These are phyloP conservation scores for Oreocharis arfaki DNA, from an alignment of 2,113 vertebrate species.

Conservation along the genomic window DNA sequence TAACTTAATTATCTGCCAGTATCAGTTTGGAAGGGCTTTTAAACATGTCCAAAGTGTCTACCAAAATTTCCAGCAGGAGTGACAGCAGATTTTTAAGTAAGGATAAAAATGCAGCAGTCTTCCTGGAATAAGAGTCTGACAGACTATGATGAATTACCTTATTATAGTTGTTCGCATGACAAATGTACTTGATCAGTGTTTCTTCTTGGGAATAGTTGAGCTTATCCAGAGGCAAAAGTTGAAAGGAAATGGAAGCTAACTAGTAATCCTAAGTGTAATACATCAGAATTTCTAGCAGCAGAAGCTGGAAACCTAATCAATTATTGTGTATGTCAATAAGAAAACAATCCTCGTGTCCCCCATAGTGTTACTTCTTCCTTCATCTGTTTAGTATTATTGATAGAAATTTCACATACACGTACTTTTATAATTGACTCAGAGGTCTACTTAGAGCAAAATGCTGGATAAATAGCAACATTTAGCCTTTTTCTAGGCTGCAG, in stretches of 20 bases:
- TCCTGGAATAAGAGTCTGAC: slow-evolving; percentile 73
- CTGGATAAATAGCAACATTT: background rate
- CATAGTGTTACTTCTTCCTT: background rate
- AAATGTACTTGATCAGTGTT: slow-evolving; percentile 78
- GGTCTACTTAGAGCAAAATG: background rate
- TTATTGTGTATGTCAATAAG: slow-evolving; percentile 58
- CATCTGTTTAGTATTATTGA: slow-evolving; percentile 25
- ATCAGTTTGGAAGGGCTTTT: slow-evolving; percentile 72
- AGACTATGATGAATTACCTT: slow-evolving; percentile 82
- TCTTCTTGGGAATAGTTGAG: slow-evolving; percentile 77
- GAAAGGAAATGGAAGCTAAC: slow-evolving; percentile 72
- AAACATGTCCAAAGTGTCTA: slow-evolving; percentile 74
- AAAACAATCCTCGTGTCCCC: background rate
- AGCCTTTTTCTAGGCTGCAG: background rate
- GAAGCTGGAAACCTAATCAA: slow-evolving; percentile 50
- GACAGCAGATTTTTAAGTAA: slow-evolving; percentile 75
- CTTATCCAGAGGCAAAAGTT: slow-evolving; percentile 76
- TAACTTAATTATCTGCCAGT: slow-evolving; percentile 77
- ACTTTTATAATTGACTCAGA: background rate
- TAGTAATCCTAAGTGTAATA: slow-evolving; percentile 62
- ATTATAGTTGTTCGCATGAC: slow-evolving; percentile 75
- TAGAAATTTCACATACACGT: background rate
- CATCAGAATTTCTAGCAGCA: slow-evolving; percentile 57
- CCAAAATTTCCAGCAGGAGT: slow-evolving; percentile 69
- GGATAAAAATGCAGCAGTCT: slow-evolving; percentile 75